Evolutionary conservation across 2,113 vertebrate genomes (phyloP), one percentile per base, ranked within the genome.

Genomic region (Prionailurus bengalensis): DNA sequence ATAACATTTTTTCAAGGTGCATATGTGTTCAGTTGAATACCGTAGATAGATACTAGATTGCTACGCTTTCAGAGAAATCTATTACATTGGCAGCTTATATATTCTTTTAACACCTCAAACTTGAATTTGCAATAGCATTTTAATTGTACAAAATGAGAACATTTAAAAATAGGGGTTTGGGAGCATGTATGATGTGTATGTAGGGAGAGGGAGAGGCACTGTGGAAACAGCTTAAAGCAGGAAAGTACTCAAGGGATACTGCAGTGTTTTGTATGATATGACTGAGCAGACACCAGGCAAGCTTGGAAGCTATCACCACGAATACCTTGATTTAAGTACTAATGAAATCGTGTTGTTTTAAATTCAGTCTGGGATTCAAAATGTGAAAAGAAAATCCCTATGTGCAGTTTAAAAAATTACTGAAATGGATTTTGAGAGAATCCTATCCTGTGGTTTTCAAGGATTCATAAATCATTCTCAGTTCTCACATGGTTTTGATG

Each of bases 301-400:
- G 51, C 63, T 91, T 87, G 27, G 33, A 85, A 91, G 1, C n/a
- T 71, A 55, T 63, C 6, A 39, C 53, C 39, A 17, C n/a, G 53
- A 82, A 63, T 63, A 84, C 2, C 21, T 61, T 73, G 29, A 83
- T 61, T 89, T 89, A 61, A 93, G 36, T 92, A 33, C 73, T 82
- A 90, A 95, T 93, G 51, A 96, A 94, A 96, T 88, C 5, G 2
- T 85, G 36, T 73, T 16, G 71, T 92, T 95, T 94, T 48, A 68
- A 91, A 86, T 76, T 95, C 39, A 73, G 48, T 63, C 21, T 90
- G 39, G n/a, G 13, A 58, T 94, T 78, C 36, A 71, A 94, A 92
- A 86, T 14, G 25, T 55, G 45, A 33, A 42, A 55, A 66, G 85
- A 84, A 93, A 25, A 88, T 19, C 16, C 4, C 10, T 51, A 7